Evolutionary conservation across 2,888 invertebrate species (phyloP).

Genomic region (Orthonevra nobilis): DNA sequence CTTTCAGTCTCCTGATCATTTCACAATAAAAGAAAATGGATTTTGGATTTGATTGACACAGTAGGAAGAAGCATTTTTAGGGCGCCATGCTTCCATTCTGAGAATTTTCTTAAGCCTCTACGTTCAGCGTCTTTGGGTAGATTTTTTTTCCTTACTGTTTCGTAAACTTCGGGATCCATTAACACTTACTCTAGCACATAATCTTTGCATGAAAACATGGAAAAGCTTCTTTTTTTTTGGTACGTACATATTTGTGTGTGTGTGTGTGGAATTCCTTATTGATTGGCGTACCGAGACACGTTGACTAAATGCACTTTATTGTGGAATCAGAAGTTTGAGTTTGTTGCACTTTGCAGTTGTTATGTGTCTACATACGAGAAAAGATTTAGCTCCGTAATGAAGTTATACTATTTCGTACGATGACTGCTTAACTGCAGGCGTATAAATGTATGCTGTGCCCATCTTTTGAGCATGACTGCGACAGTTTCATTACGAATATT

Average conservation of each 20-base stretch:
- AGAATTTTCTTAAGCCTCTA: too few species aligned
- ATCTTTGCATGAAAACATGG: background rate
- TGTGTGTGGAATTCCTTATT: too few species aligned
- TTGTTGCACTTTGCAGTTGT: slow-evolving; percentile 5
- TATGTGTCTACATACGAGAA: background rate
- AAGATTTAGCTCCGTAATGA: slow-evolving; percentile 8
- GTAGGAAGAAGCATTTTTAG: too few species aligned
- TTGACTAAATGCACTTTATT: slow-evolving; percentile 43
- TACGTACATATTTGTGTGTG: background rate
- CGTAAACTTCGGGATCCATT: too few species aligned
- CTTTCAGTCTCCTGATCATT: too few species aligned
- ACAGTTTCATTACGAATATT: slow-evolving; percentile 20
- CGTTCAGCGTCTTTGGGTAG: too few species aligned
- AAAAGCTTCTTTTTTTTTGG: too few species aligned
- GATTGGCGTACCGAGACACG: slow-evolving; percentile 21
- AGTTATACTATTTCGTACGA: slow-evolving; percentile 24
- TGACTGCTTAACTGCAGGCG: slow-evolving; percentile 6
- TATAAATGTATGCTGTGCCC: background rate
- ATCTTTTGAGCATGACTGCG: background rate
- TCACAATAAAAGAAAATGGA: too few species aligned
- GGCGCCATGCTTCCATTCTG: too few species aligned
- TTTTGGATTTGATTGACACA: too few species aligned
- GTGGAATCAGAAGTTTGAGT: slow-evolving; percentile 3
- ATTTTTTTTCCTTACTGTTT: too few species aligned
- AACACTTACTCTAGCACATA: background rate